phyloP scores from a whole-genome alignment of 1,140 invertebrate species.

The Galleria mellonella region DNA sequence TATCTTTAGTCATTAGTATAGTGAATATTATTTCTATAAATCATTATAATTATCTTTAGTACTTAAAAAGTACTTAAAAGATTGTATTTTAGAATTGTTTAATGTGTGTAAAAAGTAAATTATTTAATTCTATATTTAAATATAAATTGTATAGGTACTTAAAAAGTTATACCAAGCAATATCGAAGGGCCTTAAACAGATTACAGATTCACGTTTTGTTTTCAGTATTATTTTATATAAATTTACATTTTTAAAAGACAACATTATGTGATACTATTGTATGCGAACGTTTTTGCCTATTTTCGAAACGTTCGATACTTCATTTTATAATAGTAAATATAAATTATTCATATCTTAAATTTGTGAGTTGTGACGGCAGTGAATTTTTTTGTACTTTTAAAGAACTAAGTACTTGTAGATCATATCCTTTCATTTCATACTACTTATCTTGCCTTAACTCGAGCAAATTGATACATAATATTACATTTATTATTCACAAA shows the following conservation, averaged over 20 bases:
- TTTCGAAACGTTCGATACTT: too few species aligned
- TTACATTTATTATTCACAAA: too few species aligned
- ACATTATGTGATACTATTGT: constrained; percentile 46
- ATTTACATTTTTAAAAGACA: constrained; percentile 38
- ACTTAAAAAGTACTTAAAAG: constrained; percentile 63
- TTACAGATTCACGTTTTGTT: constrained; percentile 26
- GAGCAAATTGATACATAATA: too few species aligned
- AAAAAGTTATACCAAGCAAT: constrained; percentile 40
- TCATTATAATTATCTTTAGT: constrained; percentile 29
- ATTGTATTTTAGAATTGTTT: too few species aligned
- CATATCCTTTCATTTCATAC: too few species aligned
- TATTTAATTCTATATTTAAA: neutral
- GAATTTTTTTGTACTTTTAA: too few species aligned
- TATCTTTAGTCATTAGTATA: constrained; percentile 64
- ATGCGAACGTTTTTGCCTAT: neutral
- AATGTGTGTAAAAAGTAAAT: neutral
- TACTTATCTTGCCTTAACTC: too few species aligned
- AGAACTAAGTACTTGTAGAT: too few species aligned
- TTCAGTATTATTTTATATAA: constrained; percentile 52
- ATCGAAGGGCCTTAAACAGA: constrained; percentile 52
- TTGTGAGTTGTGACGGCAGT: too few species aligned
- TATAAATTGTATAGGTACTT: neutral
- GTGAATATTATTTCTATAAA: constrained; percentile 26
- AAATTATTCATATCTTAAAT: too few species aligned
- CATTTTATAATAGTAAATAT: neutral